Evolutionary conservation across 2,797 vertebrate genomes (phyloP).

Genomic region (Alcedo atthis): DNA sequence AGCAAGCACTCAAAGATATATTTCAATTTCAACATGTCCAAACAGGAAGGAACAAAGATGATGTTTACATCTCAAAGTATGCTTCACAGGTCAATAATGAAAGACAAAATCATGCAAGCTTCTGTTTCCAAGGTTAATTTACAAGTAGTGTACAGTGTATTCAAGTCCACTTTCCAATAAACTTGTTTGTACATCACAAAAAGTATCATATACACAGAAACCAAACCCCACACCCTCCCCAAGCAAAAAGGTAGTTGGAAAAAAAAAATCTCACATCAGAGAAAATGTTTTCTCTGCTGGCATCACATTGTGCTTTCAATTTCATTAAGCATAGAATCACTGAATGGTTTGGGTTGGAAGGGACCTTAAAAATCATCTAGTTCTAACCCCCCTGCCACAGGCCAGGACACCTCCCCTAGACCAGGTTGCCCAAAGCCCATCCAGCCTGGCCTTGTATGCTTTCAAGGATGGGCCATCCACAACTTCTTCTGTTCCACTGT

Average conservation of each 20-base stretch:
- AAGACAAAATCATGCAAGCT: background rate
- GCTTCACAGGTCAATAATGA: background rate
- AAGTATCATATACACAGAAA: background rate
- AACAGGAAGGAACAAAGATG: background rate
- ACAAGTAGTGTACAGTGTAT: background rate
- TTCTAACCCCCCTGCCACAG: background rate
- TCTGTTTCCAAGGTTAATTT: background rate
- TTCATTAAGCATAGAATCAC: background rate
- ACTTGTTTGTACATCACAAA: background rate
- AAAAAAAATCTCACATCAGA: background rate
- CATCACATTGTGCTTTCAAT: background rate
- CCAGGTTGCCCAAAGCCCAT: background rate
- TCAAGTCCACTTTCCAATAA: background rate
- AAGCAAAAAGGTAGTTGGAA: background rate
- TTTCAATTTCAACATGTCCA: background rate
- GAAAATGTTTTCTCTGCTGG: background rate
- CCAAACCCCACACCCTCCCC: background rate
- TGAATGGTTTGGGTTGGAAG: background rate
- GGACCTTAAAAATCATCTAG: background rate
- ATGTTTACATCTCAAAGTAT: background rate
- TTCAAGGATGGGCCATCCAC: no score
- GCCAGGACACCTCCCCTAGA: background rate
- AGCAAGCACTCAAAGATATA: background rate
- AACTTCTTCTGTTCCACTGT: background rate
- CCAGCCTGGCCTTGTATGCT: background rate